Conservation (phyloP, 2,888 invertebrate genomes). For the Yponomeuta cagnagella region DNA sequence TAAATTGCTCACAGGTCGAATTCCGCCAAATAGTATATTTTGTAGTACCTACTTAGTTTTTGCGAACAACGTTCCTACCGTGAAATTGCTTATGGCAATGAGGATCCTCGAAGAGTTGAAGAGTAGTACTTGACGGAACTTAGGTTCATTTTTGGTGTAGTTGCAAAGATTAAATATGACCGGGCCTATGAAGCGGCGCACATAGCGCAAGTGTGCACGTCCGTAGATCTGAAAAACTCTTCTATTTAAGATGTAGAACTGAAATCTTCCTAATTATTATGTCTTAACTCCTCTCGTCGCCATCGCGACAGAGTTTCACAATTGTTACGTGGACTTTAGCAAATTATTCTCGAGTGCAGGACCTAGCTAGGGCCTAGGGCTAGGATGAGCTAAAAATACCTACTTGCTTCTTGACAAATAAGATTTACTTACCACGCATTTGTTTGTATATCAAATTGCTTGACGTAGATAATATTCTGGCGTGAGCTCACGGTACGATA, state of each 20-base stretch:
- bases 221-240: slow-evolving; percentile 41
- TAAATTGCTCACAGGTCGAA: slow-evolving; percentile 9
- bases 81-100: slow-evolving; percentile 52
- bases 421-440: too few relatives aligned
- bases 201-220: slow-evolving; percentile 44
- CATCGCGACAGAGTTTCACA: too few relatives aligned
- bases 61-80: slow-evolving; percentile 29
- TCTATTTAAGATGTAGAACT: too few relatives aligned
- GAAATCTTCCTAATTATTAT: too few relatives aligned
- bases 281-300: too few relatives aligned
- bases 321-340: too few relatives aligned
- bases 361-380: too few relatives aligned
- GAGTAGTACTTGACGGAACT: slow-evolving; percentile 39
- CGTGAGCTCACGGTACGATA: too few relatives aligned
- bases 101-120: slow-evolving; percentile 59
- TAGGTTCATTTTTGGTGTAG: slow-evolving; percentile 21
- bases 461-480: too few relatives aligned
- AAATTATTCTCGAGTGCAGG: slow-evolving; percentile 7
- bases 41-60: neutral
- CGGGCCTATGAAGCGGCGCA: slow-evolving; percentile 44
- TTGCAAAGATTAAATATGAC: slow-evolving; percentile 50
- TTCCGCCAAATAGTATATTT: neutral
- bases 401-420: too few relatives aligned
- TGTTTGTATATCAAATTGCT: too few relatives aligned
- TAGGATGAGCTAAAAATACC: too few relatives aligned